These are phyloP conservation scores for Lasiommata megera DNA, from an alignment of 2,888 invertebrate genomes.

Conservation along the genomic window DNA sequence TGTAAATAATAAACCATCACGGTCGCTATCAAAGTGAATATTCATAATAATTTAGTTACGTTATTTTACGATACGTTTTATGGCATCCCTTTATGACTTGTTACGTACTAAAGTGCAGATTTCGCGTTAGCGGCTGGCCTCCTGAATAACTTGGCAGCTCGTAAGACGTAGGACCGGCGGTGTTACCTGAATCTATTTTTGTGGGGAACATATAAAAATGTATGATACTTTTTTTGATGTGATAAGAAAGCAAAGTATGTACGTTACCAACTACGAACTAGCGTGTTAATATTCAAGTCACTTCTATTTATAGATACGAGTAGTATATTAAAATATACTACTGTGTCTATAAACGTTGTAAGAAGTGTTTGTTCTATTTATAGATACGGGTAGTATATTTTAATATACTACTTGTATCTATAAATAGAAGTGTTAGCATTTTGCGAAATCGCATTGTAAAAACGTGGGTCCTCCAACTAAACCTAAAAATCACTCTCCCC, in stretches of 20 bases:
- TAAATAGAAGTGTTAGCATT: too few species aligned
- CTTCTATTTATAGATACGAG: too few species aligned
- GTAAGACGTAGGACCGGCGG: conserved; percentile 25
- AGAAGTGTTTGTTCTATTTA: too few species aligned
- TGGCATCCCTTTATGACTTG: conserved; percentile 70
- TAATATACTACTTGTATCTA: too few species aligned
- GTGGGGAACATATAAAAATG: conserved; percentile 1
- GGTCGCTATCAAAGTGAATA: conserved; percentile 51
- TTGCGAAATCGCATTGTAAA: too few species aligned
- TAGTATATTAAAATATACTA: too few species aligned
- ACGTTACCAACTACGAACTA: too few species aligned
- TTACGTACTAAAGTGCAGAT: conserved; percentile 75
- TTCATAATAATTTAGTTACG: conserved; percentile 68
- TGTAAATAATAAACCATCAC: background rate
- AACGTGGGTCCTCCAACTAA: too few species aligned
- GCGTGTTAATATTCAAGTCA: too few species aligned
- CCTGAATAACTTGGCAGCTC: conserved; percentile 69
- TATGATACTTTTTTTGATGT: background rate
- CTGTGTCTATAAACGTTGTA: too few species aligned
- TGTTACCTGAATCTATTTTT: conserved; percentile 16
- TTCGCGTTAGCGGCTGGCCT: conserved; percentile 62
- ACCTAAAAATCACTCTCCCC: too few species aligned
- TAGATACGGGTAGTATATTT: too few species aligned
- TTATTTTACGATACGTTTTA: conserved; percentile 68
- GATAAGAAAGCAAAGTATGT: background rate